Conservation (phyloP, 2,888 invertebrate species). For the Drosophila lacicola region DNA sequence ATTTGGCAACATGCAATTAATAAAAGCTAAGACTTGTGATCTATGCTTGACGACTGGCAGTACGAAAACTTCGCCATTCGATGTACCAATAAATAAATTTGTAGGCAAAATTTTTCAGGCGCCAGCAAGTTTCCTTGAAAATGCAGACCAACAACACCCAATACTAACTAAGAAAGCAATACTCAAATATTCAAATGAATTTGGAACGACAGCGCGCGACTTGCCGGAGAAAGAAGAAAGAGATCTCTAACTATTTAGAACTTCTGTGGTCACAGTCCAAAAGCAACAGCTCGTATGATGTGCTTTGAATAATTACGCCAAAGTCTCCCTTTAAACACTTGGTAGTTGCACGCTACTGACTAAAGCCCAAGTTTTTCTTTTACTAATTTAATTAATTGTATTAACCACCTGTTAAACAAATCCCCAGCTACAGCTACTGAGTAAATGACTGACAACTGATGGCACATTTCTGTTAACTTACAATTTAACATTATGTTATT, state of each 20-base stretch:
- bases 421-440: no score
- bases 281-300: not conserved
- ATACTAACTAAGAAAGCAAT: constrained; percentile 15
- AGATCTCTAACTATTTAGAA: not conserved
- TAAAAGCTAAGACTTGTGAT: constrained; percentile 34
- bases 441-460: not conserved
- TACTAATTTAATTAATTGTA: constrained; percentile 61
- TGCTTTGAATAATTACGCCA: constrained; percentile 41
- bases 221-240: constrained; percentile 17
- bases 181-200: constrained; percentile 84
- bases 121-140: constrained; percentile 86
- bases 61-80: constrained; percentile 28
- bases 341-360: constrained; percentile 28
- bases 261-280: not conserved
- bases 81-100: constrained; percentile 85
- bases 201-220: constrained; percentile 73
- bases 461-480: no score
- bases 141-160: constrained; percentile 48
- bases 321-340: constrained; percentile 46
- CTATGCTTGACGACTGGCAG: constrained; percentile 9
- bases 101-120: constrained; percentile 85
- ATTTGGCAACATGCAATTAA: constrained; percentile 83
- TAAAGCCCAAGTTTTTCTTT: constrained; percentile 27
- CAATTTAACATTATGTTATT: no score
- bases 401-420: constrained; percentile 28